phyloP scores from a whole-genome alignment of 2,113 vertebrate species.

The Penelope pileata region DNA sequence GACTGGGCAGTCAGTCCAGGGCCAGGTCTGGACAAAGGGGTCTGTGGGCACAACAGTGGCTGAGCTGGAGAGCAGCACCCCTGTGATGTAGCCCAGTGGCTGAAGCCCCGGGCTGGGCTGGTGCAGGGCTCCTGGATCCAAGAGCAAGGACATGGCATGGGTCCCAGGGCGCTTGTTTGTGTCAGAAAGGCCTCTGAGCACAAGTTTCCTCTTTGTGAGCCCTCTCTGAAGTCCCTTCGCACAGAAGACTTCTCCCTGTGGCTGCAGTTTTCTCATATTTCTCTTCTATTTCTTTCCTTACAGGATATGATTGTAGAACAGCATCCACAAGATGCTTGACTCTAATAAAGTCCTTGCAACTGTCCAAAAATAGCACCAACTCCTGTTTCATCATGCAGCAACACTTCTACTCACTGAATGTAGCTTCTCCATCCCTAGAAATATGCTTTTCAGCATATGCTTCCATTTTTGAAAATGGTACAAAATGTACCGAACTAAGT shows the following conservation, averaged over 20 bases:
- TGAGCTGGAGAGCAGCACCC: background rate
- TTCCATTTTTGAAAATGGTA: constrained; percentile 2
- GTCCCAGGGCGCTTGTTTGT: background rate
- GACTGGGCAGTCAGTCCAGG: no score
- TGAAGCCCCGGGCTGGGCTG: background rate
- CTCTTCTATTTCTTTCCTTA: background rate
- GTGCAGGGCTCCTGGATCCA: background rate
- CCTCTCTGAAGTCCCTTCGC: background rate
- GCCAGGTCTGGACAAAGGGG: background rate
- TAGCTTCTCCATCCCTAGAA: background rate
- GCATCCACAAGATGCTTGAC: background rate
- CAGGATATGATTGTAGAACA: background rate
- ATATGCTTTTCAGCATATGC: background rate
- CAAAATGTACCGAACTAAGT: background rate
- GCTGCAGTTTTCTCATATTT: background rate
- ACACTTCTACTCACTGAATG: background rate
- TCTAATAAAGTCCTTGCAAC: background rate
- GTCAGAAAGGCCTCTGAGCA: background rate
- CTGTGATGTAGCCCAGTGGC: background rate
- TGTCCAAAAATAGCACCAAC: background rate
- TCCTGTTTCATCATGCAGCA: background rate
- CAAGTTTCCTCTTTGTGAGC: background rate
- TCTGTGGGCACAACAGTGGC: background rate
- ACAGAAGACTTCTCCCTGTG: background rate
- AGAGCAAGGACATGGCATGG: background rate